Evolutionary conservation across 2,113 vertebrate species (phyloP).

Genomic region (Myotis brandtii): DNA sequence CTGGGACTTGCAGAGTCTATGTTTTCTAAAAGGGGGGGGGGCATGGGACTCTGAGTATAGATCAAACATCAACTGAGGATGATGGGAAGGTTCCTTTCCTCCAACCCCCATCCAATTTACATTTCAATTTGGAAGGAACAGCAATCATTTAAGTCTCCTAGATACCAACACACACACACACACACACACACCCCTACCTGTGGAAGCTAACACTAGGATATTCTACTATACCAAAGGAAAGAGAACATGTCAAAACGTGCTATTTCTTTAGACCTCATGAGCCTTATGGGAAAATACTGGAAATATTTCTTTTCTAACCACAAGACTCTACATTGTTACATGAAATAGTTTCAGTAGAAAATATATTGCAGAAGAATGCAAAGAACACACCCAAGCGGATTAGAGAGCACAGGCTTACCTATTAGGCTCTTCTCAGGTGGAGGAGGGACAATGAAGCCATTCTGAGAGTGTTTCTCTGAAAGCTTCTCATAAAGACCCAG

Average conservation of each 20-base stretch:
- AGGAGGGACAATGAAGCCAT: slow-evolving; percentile 95
- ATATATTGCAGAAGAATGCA: background rate
- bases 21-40: background rate
- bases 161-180: background rate
- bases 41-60: background rate
- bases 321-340: background rate
- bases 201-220: background rate
- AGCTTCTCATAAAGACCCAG: slow-evolving; percentile 97
- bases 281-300: background rate
- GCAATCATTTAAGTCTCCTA: slow-evolving; percentile 24
- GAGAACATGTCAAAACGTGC: background rate
- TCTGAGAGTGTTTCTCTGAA: slow-evolving; percentile 94
- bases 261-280: background rate
- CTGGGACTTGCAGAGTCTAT: background rate
- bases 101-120: background rate
- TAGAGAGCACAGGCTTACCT: slow-evolving; percentile 86
- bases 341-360: background rate
- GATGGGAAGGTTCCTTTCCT: background rate
- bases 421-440: slow-evolving; percentile 98
- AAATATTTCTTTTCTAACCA: background rate
- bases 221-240: background rate
- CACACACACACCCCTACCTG: too few relatives aligned
- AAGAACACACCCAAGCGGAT: background rate
- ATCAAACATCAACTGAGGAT: background rate
- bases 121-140: background rate